Conservation (phyloP, 1,140 invertebrate genomes). For the Aplysia californica region DNA sequence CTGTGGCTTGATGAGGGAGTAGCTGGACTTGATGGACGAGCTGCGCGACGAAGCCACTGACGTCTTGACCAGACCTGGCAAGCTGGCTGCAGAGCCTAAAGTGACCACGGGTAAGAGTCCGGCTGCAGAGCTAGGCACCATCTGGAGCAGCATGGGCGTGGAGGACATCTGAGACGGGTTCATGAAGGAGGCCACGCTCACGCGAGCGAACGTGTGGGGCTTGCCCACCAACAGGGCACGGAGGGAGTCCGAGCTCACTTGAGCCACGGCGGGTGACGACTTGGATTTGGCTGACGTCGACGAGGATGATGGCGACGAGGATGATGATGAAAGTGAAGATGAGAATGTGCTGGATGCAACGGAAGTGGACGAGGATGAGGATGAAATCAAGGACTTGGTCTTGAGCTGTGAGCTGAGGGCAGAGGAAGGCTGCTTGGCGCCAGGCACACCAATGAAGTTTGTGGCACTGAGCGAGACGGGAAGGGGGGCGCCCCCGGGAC, state of each 20-base stretch:
- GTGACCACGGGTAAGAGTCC: constrained; percentile 1
- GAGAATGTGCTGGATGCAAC: not conserved
- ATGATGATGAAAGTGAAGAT: not conserved
- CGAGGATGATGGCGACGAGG: not conserved
- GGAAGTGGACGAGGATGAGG: too few relatives aligned
- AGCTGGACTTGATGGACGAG: not conserved
- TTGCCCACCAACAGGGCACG: constrained; percentile 28
- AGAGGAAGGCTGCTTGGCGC: too few relatives aligned
- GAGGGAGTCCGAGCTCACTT: constrained; percentile 22
- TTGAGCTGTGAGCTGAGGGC: too few relatives aligned
- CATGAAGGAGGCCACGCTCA: not conserved
- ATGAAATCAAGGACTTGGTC: too few relatives aligned
- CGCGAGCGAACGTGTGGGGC: not conserved
- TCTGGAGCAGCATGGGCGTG: constrained; percentile 21
- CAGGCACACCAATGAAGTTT: too few relatives aligned
- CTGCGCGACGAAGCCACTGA: not conserved
- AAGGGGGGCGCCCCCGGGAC: too few relatives aligned
- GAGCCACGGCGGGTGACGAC: not conserved
- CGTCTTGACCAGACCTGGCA: too few relatives aligned
- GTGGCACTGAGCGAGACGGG: too few relatives aligned
- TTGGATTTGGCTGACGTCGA: not conserved
- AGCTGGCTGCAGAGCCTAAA: constrained; percentile 7
- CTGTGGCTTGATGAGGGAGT: constrained; percentile 6
- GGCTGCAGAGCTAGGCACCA: constrained; percentile 12
- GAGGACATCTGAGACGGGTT: not conserved